These are phyloP conservation scores for Callyntrura guangdongensis DNA, from an alignment of 2,888 invertebrate genomes.

Conservation along the genomic window DNA sequence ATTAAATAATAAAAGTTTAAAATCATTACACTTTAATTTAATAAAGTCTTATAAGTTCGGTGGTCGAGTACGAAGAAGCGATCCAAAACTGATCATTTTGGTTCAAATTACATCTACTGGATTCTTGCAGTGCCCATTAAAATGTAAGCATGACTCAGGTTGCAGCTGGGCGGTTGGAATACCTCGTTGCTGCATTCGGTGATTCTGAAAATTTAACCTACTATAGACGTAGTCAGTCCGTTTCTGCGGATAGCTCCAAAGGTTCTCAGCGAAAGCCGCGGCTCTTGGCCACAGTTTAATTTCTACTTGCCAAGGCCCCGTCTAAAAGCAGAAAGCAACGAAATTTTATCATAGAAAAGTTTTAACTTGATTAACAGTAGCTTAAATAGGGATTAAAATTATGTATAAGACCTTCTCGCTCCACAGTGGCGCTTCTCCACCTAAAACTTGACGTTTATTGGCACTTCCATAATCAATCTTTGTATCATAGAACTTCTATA, in stretches of 20 bases:
- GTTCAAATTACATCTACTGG: slow-evolving; percentile 27
- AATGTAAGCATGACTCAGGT: slow-evolving; percentile 82
- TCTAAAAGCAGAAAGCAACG: slow-evolving; percentile 56
- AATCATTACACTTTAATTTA: not conserved
- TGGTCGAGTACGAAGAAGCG: too few relatives aligned
- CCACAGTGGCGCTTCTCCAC: slow-evolving; percentile 90
- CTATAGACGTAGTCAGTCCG: slow-evolving; percentile 78
- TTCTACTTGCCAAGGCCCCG: slow-evolving; percentile 86
- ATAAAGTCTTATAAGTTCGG: too few relatives aligned
- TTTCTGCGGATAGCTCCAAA: slow-evolving; percentile 91
- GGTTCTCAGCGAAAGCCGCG: slow-evolving; percentile 92
- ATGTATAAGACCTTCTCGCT: slow-evolving; percentile 89
- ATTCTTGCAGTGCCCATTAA: slow-evolving; percentile 78
- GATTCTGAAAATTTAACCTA: slow-evolving; percentile 89
- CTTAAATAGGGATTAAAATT: too few relatives aligned
- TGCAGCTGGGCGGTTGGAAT: slow-evolving; percentile 86
- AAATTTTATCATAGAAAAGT: not conserved
- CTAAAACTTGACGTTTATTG: slow-evolving; percentile 57
- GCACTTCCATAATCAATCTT: not conserved
- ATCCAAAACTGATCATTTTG: too few relatives aligned
- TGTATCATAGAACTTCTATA: slow-evolving; percentile 22
- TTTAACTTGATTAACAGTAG: too few relatives aligned
- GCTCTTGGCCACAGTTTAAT: slow-evolving; percentile 93
- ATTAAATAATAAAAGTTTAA: not conserved
- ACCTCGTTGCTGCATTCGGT: slow-evolving; percentile 89